Conservation (phyloP, 2,113 vertebrate species). For the Halichoeres trimaculatus region DNA sequence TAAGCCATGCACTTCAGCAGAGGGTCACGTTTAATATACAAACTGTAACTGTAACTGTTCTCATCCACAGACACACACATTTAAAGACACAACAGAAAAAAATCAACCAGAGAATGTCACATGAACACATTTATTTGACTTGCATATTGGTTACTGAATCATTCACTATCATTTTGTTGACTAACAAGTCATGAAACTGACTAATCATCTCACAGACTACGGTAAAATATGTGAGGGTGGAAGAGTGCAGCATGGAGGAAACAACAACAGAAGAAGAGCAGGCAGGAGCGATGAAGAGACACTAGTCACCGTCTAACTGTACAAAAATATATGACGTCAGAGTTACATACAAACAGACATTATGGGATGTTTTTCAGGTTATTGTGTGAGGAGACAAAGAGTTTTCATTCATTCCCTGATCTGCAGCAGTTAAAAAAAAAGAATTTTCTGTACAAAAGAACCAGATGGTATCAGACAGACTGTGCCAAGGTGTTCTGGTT, state of each 20-base stretch:
- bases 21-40: too few species aligned
- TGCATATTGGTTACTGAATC: conserved; percentile 48
- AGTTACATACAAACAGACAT: too few species aligned
- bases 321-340: conserved; percentile 20
- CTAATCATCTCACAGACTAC: conserved; percentile 46
- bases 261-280: conserved; percentile 8
- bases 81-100: conserved; percentile 7
- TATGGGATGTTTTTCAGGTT: too few species aligned
- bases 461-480: not conserved
- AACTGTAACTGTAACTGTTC: too few species aligned
- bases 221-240: conserved; percentile 41
- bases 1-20: too few species aligned
- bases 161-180: conserved; percentile 46
- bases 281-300: conserved; percentile 13
- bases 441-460: not conserved
- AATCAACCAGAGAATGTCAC: conserved; percentile 29
- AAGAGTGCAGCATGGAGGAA: conserved; percentile 30
- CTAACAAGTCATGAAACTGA: conserved; percentile 31
- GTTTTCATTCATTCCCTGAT: not conserved
- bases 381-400: too few species aligned
- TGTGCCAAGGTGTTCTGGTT: not conserved
- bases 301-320: conserved; percentile 12
- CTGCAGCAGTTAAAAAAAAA: conserved; percentile 1
- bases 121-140: conserved; percentile 66
- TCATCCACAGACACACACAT: not conserved